Percentiles rank a stretch among this genome's conserved stretches.
Conservation (phyloP, 2,888 invertebrate genomes). For the Onchidella celtica region DNA sequence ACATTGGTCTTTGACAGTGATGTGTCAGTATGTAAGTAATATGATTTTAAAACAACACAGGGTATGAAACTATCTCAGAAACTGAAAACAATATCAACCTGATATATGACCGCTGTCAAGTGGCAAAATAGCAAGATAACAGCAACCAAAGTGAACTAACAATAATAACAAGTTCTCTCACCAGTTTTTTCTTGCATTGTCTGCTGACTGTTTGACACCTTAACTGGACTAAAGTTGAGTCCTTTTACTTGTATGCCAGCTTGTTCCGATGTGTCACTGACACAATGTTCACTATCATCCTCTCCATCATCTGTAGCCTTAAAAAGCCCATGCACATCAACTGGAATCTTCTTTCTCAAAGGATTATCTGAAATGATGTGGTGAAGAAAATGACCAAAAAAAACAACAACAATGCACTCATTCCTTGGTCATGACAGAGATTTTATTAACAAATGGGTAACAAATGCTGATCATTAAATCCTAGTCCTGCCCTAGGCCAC, state of each 20-base stretch:
- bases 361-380: too few relatives aligned
- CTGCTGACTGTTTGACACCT: constrained; percentile 11
- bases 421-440: too few relatives aligned
- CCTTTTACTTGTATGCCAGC: background rate
- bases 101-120: background rate
- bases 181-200: constrained; percentile 38
- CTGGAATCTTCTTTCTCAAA: background rate
- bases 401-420: too few relatives aligned
- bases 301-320: background rate
- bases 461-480: too few relatives aligned
- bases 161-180: background rate
- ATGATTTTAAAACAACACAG: too few relatives aligned
- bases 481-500: too few relatives aligned
- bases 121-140: background rate
- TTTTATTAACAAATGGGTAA: too few relatives aligned
- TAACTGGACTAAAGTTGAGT: constrained; percentile 35
- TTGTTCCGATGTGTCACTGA: background rate
- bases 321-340: constrained; percentile 9
- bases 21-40: too few relatives aligned
- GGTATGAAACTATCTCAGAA: background rate
- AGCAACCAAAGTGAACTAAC: background rate
- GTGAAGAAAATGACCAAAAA: too few relatives aligned
- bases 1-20: too few relatives aligned
- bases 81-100: background rate
- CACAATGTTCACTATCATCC: background rate